Base-by-base conservation (phyloP, 2,113 vertebrate genomes). In the Propithecus coquereli region DNA sequence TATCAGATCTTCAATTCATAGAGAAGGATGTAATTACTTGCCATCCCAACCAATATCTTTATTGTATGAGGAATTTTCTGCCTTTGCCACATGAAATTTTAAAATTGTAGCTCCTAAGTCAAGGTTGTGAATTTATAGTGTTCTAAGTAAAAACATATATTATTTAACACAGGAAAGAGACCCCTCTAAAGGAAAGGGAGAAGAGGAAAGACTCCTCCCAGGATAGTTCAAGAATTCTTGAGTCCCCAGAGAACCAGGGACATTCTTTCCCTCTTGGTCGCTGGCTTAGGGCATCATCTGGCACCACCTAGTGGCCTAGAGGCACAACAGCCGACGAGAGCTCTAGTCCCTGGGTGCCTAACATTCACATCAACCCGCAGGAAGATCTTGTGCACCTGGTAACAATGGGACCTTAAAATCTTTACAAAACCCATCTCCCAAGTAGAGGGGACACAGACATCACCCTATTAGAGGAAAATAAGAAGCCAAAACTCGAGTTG, bases 181-280 rank as follows among this genome's bases (percentile, higher is more conserved):
- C 20, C 54, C 54, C 18, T 57, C 54, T 57, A 20, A 45, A 57
- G 54, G 54, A 57, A 57, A 73, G 83, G 22, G 9, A 34, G 5
- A 45, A 47, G 25, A 74, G 71, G 61, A 25, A 20, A 63, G 30
- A 23, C 2, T 17, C 54, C 47, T 43, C 54, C 3, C 17, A 37
- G 0, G 30, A 12, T 45, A 2, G 57, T 45, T 87, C 50, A 25
- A 86, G 61, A 32, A 8, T 12, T 22, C 68, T 45, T 4, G 2
- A 50, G 61, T 34, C 30, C n/a, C 34, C 7, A n/a, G 27, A 27
- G 20, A 57, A 57, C 54, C 20, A 23, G 11, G 1, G 81, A 23
- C 34, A 22, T 22, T n/a, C 57, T 12, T 63, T 47, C 34, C 18
- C 0, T 6, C 52, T 30, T 0, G 7, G 45, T 34, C 0, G 5